These are phyloP conservation scores for Caranx ignobilis DNA, from an alignment of 2,113 vertebrate genomes.

Conservation along the genomic window DNA sequence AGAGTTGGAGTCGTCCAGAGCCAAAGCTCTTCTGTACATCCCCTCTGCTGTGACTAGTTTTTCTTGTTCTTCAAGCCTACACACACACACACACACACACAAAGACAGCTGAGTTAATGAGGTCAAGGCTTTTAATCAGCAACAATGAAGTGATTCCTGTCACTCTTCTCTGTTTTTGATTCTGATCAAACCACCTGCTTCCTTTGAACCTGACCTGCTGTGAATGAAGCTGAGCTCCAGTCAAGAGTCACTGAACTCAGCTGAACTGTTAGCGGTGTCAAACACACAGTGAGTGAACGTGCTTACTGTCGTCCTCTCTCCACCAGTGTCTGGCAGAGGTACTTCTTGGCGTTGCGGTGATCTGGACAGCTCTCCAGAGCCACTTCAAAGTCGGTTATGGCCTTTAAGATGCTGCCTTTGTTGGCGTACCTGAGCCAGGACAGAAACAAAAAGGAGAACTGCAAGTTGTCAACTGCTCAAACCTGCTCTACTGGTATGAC, in stretches of 20 bases:
- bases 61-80: constrained; percentile 94
- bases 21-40: constrained; percentile 91
- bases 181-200: not conserved
- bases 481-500: not conserved
- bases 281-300: not conserved
- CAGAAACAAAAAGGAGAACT: not conserved
- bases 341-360: constrained; percentile 97
- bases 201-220: too few species aligned
- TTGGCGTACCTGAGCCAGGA: constrained; percentile 90
- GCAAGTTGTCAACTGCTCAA: not conserved
- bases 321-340: constrained; percentile 97
- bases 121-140: not conserved
- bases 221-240: too few species aligned
- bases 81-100: not conserved
- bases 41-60: constrained; percentile 94
- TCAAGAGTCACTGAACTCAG: too few species aligned
- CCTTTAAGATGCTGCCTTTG: constrained; percentile 95
- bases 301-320: constrained; percentile 97
- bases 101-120: not conserved
- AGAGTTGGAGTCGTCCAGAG: constrained; percentile 89
- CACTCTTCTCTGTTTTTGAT: not conserved
- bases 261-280: not conserved
- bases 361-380: constrained; percentile 94
- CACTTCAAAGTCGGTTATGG: constrained; percentile 94
- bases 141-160: not conserved